Base-by-base conservation (phyloP, 2,113 vertebrate species). In the Sylvia atricapilla region DNA sequence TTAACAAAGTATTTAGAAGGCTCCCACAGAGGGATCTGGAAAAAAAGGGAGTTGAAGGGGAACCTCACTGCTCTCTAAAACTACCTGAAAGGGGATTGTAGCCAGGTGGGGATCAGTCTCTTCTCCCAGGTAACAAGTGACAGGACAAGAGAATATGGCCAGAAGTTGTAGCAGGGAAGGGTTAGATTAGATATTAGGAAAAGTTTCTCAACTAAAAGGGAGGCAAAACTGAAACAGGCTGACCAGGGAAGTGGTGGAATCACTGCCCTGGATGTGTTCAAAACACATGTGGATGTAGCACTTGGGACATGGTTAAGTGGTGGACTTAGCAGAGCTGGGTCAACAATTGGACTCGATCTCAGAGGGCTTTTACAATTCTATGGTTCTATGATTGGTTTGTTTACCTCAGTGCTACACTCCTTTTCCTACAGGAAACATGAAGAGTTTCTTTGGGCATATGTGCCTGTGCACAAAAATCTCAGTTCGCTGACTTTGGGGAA, bases 321-420 rank as follows among this genome's bases (percentile, higher is more conserved):
- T 37, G 41, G 21, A 17, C 24, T 68, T 35, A 73, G 78, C 39
- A 76, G 70, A 55, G 39, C 30, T 55, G 70, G 24, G 14, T 62
- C 41, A 76, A 62, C 0, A 0, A 24, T 3, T 39, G 13, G 24
- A 82, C 62, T 60, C 0, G 1, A 47, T 60, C 39, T 68, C 33
- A 62, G n/a, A 35, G 5, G 11, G 25, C n/a, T 60, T 35, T 82
- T 53, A 39, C 7, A 9, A 37, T 46, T 78, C 18, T 24, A 6
- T 62, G 28, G n/a, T 53, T 78, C 55, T n/a, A 1, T 20, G 23
- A 62, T 11, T 52, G n/a, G 10, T 59, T 53, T 70, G 53, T 23
- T 77, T 30, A 73, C 6, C 21, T 80, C 35, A 46, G 8, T 31
- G 56, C 64, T 59, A 84, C 27, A 23, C 18, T 67, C 15, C 19